phyloP scores from a whole-genome alignment of 2,797 vertebrate species.

The Mionectes olivaceus region DNA sequence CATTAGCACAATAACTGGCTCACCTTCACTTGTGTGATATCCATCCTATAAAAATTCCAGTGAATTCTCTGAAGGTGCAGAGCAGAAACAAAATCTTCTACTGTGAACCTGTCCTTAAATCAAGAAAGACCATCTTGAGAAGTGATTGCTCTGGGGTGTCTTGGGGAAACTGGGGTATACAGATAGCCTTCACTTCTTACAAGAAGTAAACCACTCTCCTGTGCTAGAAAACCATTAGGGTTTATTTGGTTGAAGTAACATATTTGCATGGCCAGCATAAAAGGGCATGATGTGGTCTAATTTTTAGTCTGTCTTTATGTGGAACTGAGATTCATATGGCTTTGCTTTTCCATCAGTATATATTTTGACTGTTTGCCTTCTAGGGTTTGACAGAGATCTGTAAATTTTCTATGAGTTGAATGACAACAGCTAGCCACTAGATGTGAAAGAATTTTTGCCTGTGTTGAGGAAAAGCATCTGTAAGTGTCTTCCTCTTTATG shows the following conservation, averaged over 20 bases:
- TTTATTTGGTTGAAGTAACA: conserved; percentile 4
- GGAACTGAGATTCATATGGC: not conserved
- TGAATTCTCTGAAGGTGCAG: conserved; percentile 36
- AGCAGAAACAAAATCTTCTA: not conserved
- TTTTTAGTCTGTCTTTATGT: not conserved
- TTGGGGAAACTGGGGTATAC: not conserved
- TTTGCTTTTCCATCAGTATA: not conserved
- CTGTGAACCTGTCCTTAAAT: conserved; percentile 36
- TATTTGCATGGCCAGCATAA: not conserved
- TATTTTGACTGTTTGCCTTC: not conserved
- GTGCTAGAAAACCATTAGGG: not conserved
- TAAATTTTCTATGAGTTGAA: not conserved
- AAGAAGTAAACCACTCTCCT: not conserved
- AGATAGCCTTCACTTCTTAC: not conserved
- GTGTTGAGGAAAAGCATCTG: not conserved
- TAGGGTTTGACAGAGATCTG: not conserved
- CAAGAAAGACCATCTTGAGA: conserved; percentile 5
- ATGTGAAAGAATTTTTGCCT: not conserved
- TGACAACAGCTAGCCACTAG: not conserved
- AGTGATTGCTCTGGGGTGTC: not conserved
- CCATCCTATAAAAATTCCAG: not conserved
- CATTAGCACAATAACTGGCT: conserved; percentile 41
- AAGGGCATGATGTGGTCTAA: not conserved
- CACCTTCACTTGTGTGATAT: conserved; percentile 31
- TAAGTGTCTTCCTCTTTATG: not conserved